A percentile compares a stretch with the other conserved stretches of the same genome.
These are phyloP conservation scores for Diabrotica undecimpunctata DNA, from an alignment of 1,140 invertebrate species.

Conservation along the genomic window DNA sequence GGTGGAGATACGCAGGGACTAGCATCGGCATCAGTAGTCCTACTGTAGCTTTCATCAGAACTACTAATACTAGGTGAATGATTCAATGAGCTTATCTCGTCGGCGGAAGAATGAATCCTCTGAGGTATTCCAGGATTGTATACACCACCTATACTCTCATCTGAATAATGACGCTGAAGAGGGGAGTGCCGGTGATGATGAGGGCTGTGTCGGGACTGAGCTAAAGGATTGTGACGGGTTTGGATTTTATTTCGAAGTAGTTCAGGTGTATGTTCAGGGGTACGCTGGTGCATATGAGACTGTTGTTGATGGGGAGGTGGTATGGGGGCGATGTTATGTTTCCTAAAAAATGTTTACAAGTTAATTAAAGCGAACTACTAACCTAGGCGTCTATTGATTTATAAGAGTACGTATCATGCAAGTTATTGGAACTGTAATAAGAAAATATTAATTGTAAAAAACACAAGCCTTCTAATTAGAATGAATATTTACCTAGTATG, in stretches of 20 bases:
- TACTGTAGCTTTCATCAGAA: constrained; percentile 75
- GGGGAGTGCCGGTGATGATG: constrained; percentile 44
- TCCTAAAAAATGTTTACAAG: not conserved
- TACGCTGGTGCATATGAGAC: constrained; percentile 26
- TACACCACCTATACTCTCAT: constrained; percentile 58
- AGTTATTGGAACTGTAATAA: too few relatives aligned
- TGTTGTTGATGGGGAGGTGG: constrained; percentile 32
- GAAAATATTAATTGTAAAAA: constrained; percentile 11
- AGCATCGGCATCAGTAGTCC: constrained; percentile 65
- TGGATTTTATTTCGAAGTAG: constrained; percentile 38
- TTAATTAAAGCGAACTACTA: too few relatives aligned
- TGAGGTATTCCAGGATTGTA: constrained; percentile 41
- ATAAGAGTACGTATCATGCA: too few relatives aligned
- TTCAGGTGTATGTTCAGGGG: constrained; percentile 36
- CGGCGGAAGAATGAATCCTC: constrained; percentile 70
- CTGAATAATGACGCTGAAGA: constrained; percentile 57
- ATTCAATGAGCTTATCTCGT: constrained; percentile 74
- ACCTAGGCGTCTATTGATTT: too few relatives aligned
- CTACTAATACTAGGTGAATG: constrained; percentile 75
- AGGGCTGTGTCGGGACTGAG: constrained; percentile 37
- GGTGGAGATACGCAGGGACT: constrained; percentile 59
- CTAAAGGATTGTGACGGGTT: constrained; percentile 42
- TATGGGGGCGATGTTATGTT: constrained; percentile 24
- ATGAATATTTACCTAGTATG: constrained; percentile 34
- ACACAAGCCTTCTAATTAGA: too few relatives aligned